Evolutionary conservation across 2,888 invertebrate species (phyloP).

Genomic region (Plebejus anna): DNA sequence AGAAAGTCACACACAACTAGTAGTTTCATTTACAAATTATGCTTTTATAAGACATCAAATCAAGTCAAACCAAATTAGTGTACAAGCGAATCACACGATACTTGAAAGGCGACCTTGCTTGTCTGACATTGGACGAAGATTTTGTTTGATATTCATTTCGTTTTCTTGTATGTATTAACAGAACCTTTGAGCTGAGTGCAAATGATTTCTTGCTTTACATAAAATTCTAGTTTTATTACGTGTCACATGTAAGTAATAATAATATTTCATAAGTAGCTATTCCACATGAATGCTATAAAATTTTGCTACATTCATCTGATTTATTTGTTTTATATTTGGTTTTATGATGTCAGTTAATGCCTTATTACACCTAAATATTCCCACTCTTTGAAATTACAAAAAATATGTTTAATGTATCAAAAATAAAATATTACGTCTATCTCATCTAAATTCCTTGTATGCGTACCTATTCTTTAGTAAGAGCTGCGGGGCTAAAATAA

Average conservation of each 20-base stretch:
- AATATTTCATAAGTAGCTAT: neutral
- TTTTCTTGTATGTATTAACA: constrained; percentile 37
- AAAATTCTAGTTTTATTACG: constrained; percentile 10
- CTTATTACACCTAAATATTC: too few relatives aligned
- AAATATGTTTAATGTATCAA: too few relatives aligned
- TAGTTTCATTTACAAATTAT: neutral
- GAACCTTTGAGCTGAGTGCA: constrained; percentile 48
- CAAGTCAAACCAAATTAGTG: neutral
- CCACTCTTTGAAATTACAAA: too few relatives aligned
- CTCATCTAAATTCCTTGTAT: neutral
- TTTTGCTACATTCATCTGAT: too few relatives aligned
- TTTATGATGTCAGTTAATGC: too few relatives aligned
- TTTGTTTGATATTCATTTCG: constrained; percentile 57
- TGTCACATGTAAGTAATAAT: neutral
- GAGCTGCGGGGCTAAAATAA: neutral
- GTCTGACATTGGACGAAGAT: constrained; percentile 68
- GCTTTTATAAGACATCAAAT: neutral
- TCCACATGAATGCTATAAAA: neutral
- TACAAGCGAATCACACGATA: constrained; percentile 48
- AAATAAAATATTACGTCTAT: too few relatives aligned
- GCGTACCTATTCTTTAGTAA: neutral
- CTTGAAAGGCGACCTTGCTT: constrained; percentile 69
- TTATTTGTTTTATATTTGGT: too few relatives aligned
- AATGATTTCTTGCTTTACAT: neutral
- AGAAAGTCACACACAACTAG: neutral